phyloP scores from a whole-genome alignment of 2,888 invertebrate species.

The Hypomecis punctinalis region DNA sequence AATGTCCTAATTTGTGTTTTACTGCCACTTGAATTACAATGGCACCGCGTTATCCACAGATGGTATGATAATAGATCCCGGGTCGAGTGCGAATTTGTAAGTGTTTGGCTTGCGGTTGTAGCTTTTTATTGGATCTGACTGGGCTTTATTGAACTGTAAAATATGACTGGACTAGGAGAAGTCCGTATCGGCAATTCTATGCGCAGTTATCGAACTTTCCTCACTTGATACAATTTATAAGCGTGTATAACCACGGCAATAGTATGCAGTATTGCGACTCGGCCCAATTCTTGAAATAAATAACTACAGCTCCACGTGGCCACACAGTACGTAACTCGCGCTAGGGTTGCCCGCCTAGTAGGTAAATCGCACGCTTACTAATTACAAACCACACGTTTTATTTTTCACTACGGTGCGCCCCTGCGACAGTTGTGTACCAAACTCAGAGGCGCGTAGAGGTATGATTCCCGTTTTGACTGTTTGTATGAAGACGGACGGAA shows the following conservation, averaged over 20 bases:
- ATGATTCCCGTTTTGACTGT: too few species aligned
- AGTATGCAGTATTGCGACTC: not conserved
- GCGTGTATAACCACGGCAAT: not conserved
- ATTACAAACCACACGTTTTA: too few species aligned
- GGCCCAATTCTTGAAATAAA: not conserved
- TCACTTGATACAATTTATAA: not conserved
- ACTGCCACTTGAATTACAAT: conserved; percentile 47
- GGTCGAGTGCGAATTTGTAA: conserved; percentile 27
- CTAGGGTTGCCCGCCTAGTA: too few species aligned
- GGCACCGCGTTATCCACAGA: conserved; percentile 45
- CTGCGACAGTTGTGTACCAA: too few species aligned
- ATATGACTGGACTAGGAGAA: not conserved
- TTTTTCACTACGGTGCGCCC: too few species aligned
- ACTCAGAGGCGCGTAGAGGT: too few species aligned
- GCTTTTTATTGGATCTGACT: conserved; percentile 19
- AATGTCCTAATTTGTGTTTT: conserved; percentile 28
- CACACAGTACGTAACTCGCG: too few species aligned
- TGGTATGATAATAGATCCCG: conserved; percentile 45
- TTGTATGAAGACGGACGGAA: too few species aligned
- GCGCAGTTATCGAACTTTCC: too few species aligned
- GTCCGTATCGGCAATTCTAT: too few species aligned
- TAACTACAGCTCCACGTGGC: too few species aligned
- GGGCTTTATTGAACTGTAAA: conserved; percentile 20
- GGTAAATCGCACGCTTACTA: too few species aligned
- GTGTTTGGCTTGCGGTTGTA: conserved; percentile 23